phyloP scores from a whole-genome alignment of 1,140 invertebrate species.

The Hyphantria cunea region DNA sequence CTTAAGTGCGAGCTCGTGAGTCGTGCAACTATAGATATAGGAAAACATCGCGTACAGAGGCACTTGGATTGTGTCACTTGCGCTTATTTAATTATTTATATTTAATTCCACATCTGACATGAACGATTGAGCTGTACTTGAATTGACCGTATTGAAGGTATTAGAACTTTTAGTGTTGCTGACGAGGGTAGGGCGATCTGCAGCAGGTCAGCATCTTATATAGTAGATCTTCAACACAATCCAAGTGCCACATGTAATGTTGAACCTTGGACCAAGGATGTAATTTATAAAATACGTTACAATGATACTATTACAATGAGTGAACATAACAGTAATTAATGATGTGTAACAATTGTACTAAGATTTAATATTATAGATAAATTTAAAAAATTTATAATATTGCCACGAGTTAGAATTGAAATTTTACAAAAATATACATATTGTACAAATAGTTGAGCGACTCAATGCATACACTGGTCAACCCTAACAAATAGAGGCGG shows the following conservation, averaged over 20 bases:
- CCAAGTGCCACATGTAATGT: no score
- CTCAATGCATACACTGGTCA: slow-evolving; percentile 57
- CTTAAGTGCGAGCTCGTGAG: slow-evolving; percentile 41
- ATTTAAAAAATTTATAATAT: slow-evolving; percentile 73
- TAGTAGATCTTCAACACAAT: background rate
- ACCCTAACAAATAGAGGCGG: slow-evolving; percentile 32
- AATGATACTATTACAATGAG: slow-evolving; percentile 8
- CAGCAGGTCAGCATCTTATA: background rate
- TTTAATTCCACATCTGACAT: no score
- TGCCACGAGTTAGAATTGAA: slow-evolving; percentile 73
- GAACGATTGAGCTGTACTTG: no score
- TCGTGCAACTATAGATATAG: slow-evolving; percentile 52
- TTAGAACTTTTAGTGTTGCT: no score
- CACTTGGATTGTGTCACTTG: no score
- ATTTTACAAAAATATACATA: slow-evolving; percentile 81
- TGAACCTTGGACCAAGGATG: no score
- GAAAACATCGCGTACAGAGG: no score
- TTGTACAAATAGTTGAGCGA: slow-evolving; percentile 74
- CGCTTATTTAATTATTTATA: no score
- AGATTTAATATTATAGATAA: slow-evolving; percentile 67
- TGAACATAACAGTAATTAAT: slow-evolving; percentile 8
- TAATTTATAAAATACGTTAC: background rate
- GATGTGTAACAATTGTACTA: slow-evolving; percentile 68
- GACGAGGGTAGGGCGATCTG: no score
- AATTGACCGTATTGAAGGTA: no score